Evolutionary conservation across 2,888 invertebrate genomes (phyloP), one percentile per base, ranked within the genome.

Genomic region (Lycaena phlaeas): DNA sequence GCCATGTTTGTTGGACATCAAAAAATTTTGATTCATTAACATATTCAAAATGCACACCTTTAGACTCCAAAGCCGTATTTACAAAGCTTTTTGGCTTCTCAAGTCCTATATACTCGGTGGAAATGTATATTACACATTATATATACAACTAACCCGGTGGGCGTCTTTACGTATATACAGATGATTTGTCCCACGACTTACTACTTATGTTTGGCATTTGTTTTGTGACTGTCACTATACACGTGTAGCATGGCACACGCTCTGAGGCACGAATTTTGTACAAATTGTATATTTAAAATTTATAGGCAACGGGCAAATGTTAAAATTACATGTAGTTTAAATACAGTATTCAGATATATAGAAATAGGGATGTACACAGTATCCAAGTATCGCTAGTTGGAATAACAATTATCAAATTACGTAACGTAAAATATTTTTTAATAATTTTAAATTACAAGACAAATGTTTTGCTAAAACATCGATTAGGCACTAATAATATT

Each of bases 61-160:
- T 41, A 34, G 46, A 46, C 49, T 53, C 41, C 42, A 26, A 59
- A 66, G 71, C 68, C 68, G 50, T 53, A 79, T 79, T 48, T 78
- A 79, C 79, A 79, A 75, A 77, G 76, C 75, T 74, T 69, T 79
- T 81, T 81, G 78, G 78, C 76, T 70, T 68, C 63, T 68, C 64
- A 74, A 65, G 61, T 73, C 63, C 63, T 69, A 62, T 57, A 57
- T 64, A 69, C 60, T 74, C 79, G 76, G 77, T 78, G 68, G 63
- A 58, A 50, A 60, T 60, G 60, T 62, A 63, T 67, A 57, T 49
- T 56, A 50, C 54, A 52, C 55, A 56, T 54, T 59, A 53, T 59
- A 53, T 59, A 56, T 58, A 68, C 68, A 69, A 60, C 67, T 68
- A 75, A 61, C 54, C 70, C 79, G 81, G 81, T 81, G 81, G 81